Conservation (phyloP, 2,113 vertebrate genomes). For the Campylomormyrus numenius region DNA sequence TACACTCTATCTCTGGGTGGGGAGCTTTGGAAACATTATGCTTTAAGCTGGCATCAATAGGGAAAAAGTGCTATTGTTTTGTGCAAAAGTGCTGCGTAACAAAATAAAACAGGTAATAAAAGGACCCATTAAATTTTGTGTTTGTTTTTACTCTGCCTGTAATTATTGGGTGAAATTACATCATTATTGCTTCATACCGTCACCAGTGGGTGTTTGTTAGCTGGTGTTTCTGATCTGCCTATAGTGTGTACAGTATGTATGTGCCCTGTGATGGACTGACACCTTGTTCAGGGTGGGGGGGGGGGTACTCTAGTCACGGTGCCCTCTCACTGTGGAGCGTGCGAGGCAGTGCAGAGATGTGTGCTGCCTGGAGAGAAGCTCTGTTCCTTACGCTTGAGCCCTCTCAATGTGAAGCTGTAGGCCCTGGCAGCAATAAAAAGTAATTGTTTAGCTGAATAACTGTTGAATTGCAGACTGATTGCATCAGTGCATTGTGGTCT, state of each 20-base stretch:
- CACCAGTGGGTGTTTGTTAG: neutral
- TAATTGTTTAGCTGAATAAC: slow-evolving; percentile 1
- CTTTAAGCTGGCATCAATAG: neutral
- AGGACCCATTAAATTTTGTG: neutral
- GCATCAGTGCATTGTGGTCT: slow-evolving; percentile 9
- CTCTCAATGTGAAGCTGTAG: neutral
- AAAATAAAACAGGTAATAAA: neutral
- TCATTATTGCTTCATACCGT: neutral
- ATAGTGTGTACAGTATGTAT: neutral
- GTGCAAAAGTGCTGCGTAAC: neutral
- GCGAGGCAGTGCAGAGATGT: neutral
- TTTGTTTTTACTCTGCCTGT: neutral
- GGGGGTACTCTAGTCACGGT: no score
- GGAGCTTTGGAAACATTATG: neutral
- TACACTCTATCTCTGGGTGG: neutral
- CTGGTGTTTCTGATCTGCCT: neutral
- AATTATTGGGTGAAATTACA: neutral
- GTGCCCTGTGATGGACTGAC: neutral
- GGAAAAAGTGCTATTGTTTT: neutral
- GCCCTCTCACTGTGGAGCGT: no score
- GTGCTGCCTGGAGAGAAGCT: neutral
- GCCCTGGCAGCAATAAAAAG: neutral
- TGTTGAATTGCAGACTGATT: slow-evolving; percentile 13
- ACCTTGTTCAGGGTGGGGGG: neutral
- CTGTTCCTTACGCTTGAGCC: neutral